Percentiles rank a stretch among this genome's conserved stretches.
phyloP scores from a whole-genome alignment of 1,140 invertebrate species.

The Hyphantria cunea region DNA sequence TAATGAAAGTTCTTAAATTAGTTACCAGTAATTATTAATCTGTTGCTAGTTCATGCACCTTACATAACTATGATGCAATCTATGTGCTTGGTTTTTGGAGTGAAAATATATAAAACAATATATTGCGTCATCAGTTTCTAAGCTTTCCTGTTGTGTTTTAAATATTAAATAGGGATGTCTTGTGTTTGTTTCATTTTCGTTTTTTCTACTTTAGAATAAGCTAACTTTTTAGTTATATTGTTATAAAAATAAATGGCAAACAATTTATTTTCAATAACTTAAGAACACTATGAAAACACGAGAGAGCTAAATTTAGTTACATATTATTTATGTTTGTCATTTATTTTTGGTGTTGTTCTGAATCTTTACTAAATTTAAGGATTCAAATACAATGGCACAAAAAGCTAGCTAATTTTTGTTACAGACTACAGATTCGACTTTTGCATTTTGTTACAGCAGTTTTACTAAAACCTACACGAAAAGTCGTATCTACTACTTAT shows the following conservation, averaged over 20 bases:
- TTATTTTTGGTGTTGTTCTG: conserved; percentile 42
- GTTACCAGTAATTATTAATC: conserved; percentile 24
- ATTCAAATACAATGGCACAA: conserved; percentile 29
- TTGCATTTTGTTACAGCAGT: conserved; percentile 17
- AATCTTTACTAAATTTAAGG: conserved; percentile 37
- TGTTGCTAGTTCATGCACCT: conserved; percentile 45
- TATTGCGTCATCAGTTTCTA: conserved; percentile 17
- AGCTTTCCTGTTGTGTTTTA: conserved; percentile 30
- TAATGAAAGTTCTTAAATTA: background rate
- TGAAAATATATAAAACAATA: background rate
- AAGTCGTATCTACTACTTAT: conserved; percentile 40
- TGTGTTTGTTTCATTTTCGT: conserved; percentile 38
- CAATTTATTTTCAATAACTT: background rate
- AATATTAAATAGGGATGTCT: conserved; percentile 31
- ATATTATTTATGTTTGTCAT: conserved; percentile 32
- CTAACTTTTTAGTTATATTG: conserved; percentile 37
- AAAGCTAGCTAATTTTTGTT: conserved; percentile 28
- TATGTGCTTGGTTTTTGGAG: conserved; percentile 1
- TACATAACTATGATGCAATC: conserved; percentile 20
- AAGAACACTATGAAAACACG: background rate
- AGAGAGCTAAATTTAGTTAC: too few relatives aligned
- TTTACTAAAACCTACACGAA: background rate
- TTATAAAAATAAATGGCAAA: conserved; percentile 24
- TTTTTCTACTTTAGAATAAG: conserved; percentile 40
- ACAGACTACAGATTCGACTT: conserved; percentile 32